phyloP scores from a whole-genome alignment of 2,113 vertebrate genomes.

The Anser cygnoides region DNA sequence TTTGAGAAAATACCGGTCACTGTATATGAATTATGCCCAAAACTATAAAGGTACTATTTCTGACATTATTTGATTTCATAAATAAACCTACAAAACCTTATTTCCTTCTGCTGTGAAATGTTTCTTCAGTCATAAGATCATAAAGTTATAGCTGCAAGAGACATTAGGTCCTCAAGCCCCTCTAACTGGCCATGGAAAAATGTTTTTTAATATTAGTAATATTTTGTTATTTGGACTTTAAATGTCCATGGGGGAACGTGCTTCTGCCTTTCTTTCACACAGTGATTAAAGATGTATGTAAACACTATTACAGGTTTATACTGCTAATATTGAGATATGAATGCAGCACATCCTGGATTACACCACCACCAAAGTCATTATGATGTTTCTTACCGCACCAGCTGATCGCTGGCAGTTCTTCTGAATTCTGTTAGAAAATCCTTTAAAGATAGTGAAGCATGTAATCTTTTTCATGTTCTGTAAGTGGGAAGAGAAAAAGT shows the following conservation, averaged over 20 bases:
- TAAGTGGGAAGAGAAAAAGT: neutral
- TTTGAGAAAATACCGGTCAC: neutral
- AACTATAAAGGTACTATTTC: neutral
- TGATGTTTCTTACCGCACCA: neutral
- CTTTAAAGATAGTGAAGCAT: neutral
- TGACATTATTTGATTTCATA: neutral
- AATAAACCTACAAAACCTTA: neutral
- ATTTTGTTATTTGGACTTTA: neutral
- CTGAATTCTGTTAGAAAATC: neutral
- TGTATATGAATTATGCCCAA: neutral
- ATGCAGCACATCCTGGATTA: neutral
- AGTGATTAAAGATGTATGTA: neutral
- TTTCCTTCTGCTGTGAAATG: neutral
- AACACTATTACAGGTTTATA: neutral
- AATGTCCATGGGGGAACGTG: neutral
- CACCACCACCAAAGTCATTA: accelerated
- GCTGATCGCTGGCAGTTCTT: neutral
- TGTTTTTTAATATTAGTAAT: neutral
- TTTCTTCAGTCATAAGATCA: neutral
- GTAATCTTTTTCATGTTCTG: neutral
- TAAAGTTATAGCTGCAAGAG: neutral
- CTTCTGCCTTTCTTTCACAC: neutral
- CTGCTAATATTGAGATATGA: neutral
- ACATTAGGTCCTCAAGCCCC: neutral
- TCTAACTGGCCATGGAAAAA: neutral